These are phyloP conservation scores for Colossoma macropomum DNA, from an alignment of 2,113 vertebrate genomes.

Conservation along the genomic window DNA sequence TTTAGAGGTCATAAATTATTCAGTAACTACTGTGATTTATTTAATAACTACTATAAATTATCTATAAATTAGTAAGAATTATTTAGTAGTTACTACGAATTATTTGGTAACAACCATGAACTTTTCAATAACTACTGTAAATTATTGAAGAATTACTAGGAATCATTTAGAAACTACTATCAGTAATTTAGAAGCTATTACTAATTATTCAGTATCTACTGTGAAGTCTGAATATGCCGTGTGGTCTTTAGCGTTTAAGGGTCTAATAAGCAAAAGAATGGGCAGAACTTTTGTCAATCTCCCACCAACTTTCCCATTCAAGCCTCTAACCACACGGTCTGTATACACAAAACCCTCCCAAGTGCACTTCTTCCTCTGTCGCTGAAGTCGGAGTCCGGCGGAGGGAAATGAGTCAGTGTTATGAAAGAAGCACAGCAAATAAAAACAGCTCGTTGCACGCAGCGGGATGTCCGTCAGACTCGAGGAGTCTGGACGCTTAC, in stretches of 20 bases:
- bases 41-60: too few relatives aligned
- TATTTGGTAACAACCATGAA: neutral
- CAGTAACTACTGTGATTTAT: neutral
- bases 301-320: neutral
- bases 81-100: neutral
- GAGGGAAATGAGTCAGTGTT: neutral
- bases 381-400: neutral
- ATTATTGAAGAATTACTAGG: too few relatives aligned
- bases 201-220: too few relatives aligned
- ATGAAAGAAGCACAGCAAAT: slow-evolving; percentile 11
- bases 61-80: too few relatives aligned
- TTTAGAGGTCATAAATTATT: neutral
- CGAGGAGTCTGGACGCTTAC: neutral
- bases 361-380: neutral
- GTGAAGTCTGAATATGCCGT: too few relatives aligned
- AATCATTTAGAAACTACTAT: too few relatives aligned
- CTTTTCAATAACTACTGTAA: too few relatives aligned
- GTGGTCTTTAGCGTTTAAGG: neutral
- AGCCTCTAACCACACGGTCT: neutral
- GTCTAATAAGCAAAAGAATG: neutral
- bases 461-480: slow-evolving; percentile 3
- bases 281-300: neutral
- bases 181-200: too few relatives aligned
- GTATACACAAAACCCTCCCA: neutral
- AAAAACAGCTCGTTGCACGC: neutral